A percentile compares a stretch with the other conserved stretches of the same genome.
Conservation (phyloP, 2,113 vertebrate genomes). For the Sylvilagus bachmani region DNA sequence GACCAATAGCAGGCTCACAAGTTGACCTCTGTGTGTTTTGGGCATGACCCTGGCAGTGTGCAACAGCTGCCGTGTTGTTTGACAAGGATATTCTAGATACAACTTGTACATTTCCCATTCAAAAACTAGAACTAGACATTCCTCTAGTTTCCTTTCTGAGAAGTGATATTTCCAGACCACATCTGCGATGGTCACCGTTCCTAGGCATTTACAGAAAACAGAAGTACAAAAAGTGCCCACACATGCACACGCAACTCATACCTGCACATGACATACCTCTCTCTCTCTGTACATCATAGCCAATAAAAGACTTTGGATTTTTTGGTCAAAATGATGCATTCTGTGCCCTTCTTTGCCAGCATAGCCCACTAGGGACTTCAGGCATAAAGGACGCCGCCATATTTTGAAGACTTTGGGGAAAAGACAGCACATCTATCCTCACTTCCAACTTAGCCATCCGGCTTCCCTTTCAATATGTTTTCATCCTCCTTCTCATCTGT, state of each 20-base stretch:
- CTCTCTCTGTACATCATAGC: not conserved
- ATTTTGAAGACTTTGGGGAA: not conserved
- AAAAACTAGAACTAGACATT: not conserved
- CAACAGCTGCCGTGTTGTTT: not conserved
- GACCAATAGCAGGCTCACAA: not conserved
- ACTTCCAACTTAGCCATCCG: not conserved
- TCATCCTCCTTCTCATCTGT: not conserved
- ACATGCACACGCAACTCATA: not conserved
- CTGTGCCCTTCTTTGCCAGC: not conserved
- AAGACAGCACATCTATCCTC: not conserved
- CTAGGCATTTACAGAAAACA: not conserved
- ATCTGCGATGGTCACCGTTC: not conserved
- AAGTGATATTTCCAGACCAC: not conserved
- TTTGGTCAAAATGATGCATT: not conserved
- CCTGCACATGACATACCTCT: not conserved
- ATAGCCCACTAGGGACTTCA: not conserved
- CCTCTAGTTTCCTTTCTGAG: not conserved
- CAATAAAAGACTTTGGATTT: not conserved
- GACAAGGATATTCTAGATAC: not conserved
- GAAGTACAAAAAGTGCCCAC: not conserved
- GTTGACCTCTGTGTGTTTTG: not conserved
- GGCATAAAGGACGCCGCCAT: not conserved
- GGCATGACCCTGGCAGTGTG: not conserved
- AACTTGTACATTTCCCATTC: not conserved
- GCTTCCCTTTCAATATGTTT: not conserved